phyloP scores from a whole-genome alignment of 2,888 invertebrate species.

The Byasa hedistus region DNA sequence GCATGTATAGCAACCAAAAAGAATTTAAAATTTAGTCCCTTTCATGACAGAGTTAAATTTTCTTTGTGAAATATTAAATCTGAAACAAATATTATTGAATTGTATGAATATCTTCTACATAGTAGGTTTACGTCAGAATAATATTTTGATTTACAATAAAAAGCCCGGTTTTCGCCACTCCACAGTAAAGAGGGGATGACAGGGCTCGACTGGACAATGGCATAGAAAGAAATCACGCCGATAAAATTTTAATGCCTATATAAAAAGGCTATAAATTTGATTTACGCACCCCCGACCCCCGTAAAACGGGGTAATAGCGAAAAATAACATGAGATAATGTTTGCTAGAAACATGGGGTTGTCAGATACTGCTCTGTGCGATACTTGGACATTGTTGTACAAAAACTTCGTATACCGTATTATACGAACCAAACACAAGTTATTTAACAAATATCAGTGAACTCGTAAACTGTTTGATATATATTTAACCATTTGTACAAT shows the following conservation, averaged over 20 bases:
- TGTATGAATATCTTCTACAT: too few relatives aligned
- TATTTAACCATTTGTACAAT: too few relatives aligned
- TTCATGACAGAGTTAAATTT: too few relatives aligned
- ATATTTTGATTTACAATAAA: slow-evolving; percentile 18
- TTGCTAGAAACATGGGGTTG: slow-evolving; percentile 66
- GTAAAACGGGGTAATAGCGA: slow-evolving; percentile 76
- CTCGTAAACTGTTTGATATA: too few relatives aligned
- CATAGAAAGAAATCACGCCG: slow-evolving; percentile 71
- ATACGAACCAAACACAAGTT: too few relatives aligned
- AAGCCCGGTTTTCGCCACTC: slow-evolving; percentile 38
- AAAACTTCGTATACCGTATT: neutral
- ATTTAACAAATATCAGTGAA: too few relatives aligned
- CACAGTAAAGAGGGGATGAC: slow-evolving; percentile 56
- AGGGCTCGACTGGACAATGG: slow-evolving; percentile 66
- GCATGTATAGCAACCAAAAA: too few relatives aligned
- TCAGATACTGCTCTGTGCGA: slow-evolving; percentile 47
- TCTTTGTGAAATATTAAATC: too few relatives aligned
- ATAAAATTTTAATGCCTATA: slow-evolving; percentile 78
- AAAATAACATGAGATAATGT: slow-evolving; percentile 77
- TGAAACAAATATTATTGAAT: too few relatives aligned
- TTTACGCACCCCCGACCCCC: slow-evolving; percentile 69
- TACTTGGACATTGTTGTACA: neutral
- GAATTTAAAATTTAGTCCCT: too few relatives aligned
- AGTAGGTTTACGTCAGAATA: neutral
- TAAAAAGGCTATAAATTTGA: slow-evolving; percentile 79